phyloP scores from a whole-genome alignment of 2,113 vertebrate genomes.

The Eubucco bourcierii region DNA sequence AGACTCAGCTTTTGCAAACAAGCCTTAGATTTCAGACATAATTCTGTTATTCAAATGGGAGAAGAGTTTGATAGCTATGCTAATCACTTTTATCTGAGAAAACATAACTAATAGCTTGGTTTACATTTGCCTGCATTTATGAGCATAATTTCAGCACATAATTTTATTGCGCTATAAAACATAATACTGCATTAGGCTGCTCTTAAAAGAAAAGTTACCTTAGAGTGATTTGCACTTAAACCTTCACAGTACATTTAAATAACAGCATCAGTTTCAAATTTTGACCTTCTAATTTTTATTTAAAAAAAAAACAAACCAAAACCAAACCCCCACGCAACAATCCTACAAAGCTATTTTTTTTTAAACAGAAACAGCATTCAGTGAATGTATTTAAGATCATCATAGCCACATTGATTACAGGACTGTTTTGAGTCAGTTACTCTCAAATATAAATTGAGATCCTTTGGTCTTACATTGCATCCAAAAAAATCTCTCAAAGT shows the following conservation, averaged over 20 bases:
- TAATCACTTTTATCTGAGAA: slow-evolving; percentile 88
- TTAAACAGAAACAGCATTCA: slow-evolving; percentile 66
- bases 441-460: slow-evolving; percentile 63
- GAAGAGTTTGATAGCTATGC: slow-evolving; percentile 86
- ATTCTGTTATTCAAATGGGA: slow-evolving; percentile 85
- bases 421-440: slow-evolving; percentile 58
- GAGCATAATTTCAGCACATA: slow-evolving; percentile 84
- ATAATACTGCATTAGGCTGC: slow-evolving; percentile 82
- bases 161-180: slow-evolving; percentile 88
- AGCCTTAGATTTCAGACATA: slow-evolving; percentile 77
- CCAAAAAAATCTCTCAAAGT: slow-evolving; percentile 16
- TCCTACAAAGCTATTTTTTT: slow-evolving; percentile 46
- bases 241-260: slow-evolving; percentile 73
- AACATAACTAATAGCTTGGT: slow-evolving; percentile 88
- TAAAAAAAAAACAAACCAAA: too few relatives aligned
- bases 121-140: slow-evolving; percentile 87
- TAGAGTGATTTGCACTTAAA: slow-evolving; percentile 79
- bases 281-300: slow-evolving; percentile 45
- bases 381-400: slow-evolving; percentile 53
- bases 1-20: slow-evolving; percentile 69
- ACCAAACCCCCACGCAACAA: too few relatives aligned
- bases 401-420: slow-evolving; percentile 59
- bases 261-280: slow-evolving; percentile 72
- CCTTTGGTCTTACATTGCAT: slow-evolving; percentile 15
- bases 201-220: slow-evolving; percentile 77